These are phyloP conservation scores for Bombus soroeensis DNA, from an alignment of 1,140 invertebrate species.

Conservation along the genomic window DNA sequence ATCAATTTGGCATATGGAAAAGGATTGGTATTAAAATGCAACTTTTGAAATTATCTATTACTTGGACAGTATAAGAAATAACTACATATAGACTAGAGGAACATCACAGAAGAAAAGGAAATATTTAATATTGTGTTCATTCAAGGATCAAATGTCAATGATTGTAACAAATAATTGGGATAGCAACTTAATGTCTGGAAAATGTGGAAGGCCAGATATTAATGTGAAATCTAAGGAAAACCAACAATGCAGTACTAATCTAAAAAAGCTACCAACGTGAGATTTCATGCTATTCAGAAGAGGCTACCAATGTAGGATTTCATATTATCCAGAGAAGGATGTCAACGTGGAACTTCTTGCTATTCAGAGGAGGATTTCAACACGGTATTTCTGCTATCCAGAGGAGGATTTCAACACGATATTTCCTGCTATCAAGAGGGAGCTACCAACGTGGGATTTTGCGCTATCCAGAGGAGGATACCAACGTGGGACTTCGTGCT, in stretches of 20 bases:
- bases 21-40: background rate
- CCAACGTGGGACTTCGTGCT: constrained; percentile 2
- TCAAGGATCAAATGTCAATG: background rate
- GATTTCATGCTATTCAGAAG: background rate
- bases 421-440: background rate
- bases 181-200: background rate
- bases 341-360: background rate
- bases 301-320: background rate
- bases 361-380: background rate
- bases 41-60: background rate
- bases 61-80: background rate
- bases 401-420: background rate
- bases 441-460: background rate
- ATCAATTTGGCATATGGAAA: background rate
- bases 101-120: background rate
- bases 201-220: background rate
- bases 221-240: background rate
- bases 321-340: background rate
- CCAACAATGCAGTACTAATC: too few relatives aligned
- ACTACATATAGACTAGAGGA: background rate
- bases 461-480: background rate
- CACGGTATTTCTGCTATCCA: background rate
- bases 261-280: background rate
- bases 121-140: background rate
- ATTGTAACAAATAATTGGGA: background rate